Evolutionary conservation across 92 coral and sea anemone species (phyloP).

Genomic region (Micromussa lordhowensis): DNA sequence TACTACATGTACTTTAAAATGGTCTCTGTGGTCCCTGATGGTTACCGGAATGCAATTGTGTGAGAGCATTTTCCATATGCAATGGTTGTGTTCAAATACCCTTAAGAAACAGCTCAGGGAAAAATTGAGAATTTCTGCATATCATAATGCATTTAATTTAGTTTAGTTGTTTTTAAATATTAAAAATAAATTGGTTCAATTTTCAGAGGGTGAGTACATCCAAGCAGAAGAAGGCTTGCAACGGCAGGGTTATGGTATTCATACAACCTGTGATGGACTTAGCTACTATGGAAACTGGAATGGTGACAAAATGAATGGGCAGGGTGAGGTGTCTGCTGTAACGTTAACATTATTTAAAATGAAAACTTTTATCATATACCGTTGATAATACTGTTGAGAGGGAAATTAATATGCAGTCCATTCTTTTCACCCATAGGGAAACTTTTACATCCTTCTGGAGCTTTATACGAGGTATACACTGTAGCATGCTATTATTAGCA

Average conservation of each 20-base stretch:
- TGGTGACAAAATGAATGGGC: conserved; percentile 95
- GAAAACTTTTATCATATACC: not conserved
- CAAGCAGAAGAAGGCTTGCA: conserved; percentile 85
- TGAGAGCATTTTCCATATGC: too few species aligned
- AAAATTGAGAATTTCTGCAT: too few species aligned
- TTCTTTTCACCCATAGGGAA: conserved; percentile 61
- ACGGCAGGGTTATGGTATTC: conserved; percentile 91
- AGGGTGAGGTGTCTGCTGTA: conserved; percentile 48
- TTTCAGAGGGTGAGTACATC: conserved; percentile 87
- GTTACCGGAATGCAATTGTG: too few species aligned
- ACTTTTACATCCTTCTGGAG: conserved; percentile 87
- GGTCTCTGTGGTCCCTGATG: too few species aligned
- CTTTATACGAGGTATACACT: conserved; percentile 79
- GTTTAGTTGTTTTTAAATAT: too few species aligned
- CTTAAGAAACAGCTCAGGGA: too few species aligned
- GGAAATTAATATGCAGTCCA: not conserved
- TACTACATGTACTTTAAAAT: too few species aligned
- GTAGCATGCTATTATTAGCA: not conserved
- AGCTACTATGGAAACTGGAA: conserved; percentile 89
- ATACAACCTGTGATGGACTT: conserved; percentile 78
- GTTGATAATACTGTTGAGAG: not conserved
- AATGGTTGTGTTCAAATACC: too few species aligned
- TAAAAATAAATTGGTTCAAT: not conserved
- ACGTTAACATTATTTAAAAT: too few species aligned
- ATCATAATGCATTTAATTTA: too few species aligned